Percentiles rank a stretch among this genome's conserved stretches.
phyloP scores from a whole-genome alignment of 2,113 vertebrate genomes.

The Xyliphius kryptos region DNA sequence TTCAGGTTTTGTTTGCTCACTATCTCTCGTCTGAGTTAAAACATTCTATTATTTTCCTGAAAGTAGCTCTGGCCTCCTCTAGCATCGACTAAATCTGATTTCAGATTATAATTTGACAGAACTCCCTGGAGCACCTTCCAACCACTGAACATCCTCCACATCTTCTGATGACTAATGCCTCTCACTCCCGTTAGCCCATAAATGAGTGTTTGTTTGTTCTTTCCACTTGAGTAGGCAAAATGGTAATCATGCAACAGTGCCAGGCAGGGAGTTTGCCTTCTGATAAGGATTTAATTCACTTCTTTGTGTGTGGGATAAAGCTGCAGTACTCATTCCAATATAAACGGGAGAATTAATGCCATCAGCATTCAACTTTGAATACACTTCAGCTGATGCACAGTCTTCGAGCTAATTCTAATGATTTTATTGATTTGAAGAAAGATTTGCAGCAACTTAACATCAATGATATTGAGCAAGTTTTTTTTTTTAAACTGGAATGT shows the following conservation, averaged over 20 bases:
- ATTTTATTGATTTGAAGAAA: slow-evolving; percentile 8
- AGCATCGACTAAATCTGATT: slow-evolving; percentile 13
- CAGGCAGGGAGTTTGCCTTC: slow-evolving; percentile 15
- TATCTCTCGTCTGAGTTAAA: too few species aligned
- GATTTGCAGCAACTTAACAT: too few species aligned
- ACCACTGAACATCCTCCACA: slow-evolving; percentile 10
- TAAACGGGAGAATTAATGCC: slow-evolving; percentile 3
- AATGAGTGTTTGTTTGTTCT: slow-evolving; percentile 39
- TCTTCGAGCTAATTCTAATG: slow-evolving; percentile 7
- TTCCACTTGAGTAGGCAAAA: slow-evolving; percentile 44
- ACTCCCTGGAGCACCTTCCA: slow-evolving; percentile 8
- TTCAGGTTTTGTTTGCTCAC: too few species aligned
- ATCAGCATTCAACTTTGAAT: slow-evolving; percentile 14
- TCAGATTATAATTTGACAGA: slow-evolving; percentile 5
- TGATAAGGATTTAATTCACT: slow-evolving; percentile 37
- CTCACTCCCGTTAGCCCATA: slow-evolving; percentile 18
- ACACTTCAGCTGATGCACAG: not conserved
- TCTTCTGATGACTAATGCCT: slow-evolving; percentile 36
- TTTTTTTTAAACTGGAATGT: not conserved
- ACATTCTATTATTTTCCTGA: too few species aligned
- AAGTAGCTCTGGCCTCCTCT: not conserved
- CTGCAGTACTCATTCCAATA: slow-evolving; percentile 5
- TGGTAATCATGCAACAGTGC: slow-evolving; percentile 37
- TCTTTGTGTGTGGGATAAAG: slow-evolving; percentile 25
- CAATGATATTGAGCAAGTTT: too few species aligned